Evolutionary conservation across 2,113 vertebrate genomes (phyloP), one percentile per base, ranked within the genome.

Genomic region (Cebus imitator): DNA sequence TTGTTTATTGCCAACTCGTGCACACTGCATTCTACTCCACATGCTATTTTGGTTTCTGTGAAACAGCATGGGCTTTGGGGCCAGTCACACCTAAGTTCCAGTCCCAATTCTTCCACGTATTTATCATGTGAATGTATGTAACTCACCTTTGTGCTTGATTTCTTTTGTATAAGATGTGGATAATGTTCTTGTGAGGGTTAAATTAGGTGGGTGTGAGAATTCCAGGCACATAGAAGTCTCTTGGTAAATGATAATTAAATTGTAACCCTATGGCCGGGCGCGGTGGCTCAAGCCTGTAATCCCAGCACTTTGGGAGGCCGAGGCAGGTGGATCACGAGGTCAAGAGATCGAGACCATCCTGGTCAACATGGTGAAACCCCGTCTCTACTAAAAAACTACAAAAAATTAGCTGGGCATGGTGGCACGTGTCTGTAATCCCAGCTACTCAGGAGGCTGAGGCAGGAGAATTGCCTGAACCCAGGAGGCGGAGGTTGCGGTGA

Each of bases 1-100:
- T 23, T 0, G 2, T 20, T 50, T 45, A 0, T 2, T 52, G 27
- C 76, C 57, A 43, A 8, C 27, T 45, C 13, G 0, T 9, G 50
- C 9, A 7, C 17, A 30, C 64, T 21, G 43, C 20, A 21, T 25
- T 21, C 75, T 48, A 2, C 32, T 68, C 32, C 66, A 68, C 13
- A 20, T 23, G 17, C 52, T 12, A 25, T 16, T 70, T 7, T 23
- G 35, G 81, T 48, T 16, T n/a, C 55, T 92, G n/a, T 27, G 64
- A 70, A 87, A 84, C 70, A 70, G 9, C 91, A 14, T 13, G 40
- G 84, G 30, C 61, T 61, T 40, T 10, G 55, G 58, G 37, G 35
- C 40, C 30, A 20, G 21, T 45, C 66, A 17, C 48, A 88, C 78
- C 55, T 4, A 6, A 8, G 64, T 35, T 45, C 30, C 55, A 32